Percentiles rank a stretch among this genome's conserved stretches.
These are phyloP conservation scores for Caenorhabditis angaria DNA, from an alignment of 2,888 invertebrate genomes.

Conservation along the genomic window DNA sequence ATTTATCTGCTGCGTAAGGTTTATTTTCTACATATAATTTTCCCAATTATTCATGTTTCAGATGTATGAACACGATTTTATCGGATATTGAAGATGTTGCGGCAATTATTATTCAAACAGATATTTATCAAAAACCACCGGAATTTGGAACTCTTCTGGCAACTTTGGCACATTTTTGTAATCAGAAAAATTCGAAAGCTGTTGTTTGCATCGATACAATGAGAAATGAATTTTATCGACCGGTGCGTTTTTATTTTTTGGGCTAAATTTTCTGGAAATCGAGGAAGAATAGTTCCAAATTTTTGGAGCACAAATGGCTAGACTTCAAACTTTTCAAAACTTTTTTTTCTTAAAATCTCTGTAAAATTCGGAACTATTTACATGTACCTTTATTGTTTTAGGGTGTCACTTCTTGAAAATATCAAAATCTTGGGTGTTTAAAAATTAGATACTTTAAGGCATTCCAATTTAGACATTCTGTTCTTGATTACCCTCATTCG, in stretches of 20 bases:
- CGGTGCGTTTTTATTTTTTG: not conserved
- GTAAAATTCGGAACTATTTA: no score
- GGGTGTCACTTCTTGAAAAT: no score
- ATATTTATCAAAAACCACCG: slow-evolving; percentile 7
- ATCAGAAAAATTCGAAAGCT: slow-evolving; percentile 21
- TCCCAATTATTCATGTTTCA: slow-evolving; percentile 13
- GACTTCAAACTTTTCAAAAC: no score
- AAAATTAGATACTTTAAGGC: no score
- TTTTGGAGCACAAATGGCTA: no score
- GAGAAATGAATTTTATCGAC: not conserved
- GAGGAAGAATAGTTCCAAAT: no score
- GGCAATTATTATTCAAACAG: slow-evolving; percentile 23
- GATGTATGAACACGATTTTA: not conserved
- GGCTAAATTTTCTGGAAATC: not conserved
- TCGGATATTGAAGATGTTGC: slow-evolving; percentile 20
- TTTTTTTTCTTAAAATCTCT: no score
- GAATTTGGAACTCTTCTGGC: slow-evolving; percentile 32
- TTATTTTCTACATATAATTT: not conserved
- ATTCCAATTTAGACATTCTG: no score
- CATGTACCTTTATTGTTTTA: no score
- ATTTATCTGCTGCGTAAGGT: slow-evolving; percentile 6
- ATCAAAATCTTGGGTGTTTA: no score
- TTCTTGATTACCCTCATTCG: no score
- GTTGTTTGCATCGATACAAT: slow-evolving; percentile 16
- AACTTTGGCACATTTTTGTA: slow-evolving; percentile 26